Percentiles rank a stretch among this genome's conserved stretches.
Conservation (phyloP, 2,888 invertebrate species). For the Anagyrus pseudococci region DNA sequence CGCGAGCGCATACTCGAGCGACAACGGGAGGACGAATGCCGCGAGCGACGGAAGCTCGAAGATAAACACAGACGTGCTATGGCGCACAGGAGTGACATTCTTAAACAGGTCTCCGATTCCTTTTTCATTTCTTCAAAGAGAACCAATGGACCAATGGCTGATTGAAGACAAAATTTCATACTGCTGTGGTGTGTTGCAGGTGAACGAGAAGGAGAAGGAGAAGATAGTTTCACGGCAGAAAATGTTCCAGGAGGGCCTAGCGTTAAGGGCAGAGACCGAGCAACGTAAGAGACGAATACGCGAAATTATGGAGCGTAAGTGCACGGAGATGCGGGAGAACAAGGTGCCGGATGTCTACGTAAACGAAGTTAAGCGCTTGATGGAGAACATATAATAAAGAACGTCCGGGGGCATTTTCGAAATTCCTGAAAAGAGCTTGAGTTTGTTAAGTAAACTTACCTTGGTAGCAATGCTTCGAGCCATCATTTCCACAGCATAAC, state of each 20-base stretch:
- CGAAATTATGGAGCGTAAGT: constrained; percentile 66
- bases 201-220: constrained; percentile 74
- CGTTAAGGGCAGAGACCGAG: constrained; percentile 69
- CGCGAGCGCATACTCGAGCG: constrained; percentile 67
- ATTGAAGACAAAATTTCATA: not conserved
- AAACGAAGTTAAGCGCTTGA: constrained; percentile 60
- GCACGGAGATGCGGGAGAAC: constrained; percentile 67
- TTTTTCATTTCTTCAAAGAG: too few species aligned
- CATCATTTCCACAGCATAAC: constrained; percentile 79
- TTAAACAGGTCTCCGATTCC: constrained; percentile 65
- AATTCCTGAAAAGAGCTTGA: not conserved
- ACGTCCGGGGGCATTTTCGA: not conserved
- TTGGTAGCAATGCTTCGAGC: not conserved
- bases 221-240: constrained; percentile 69
- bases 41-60: constrained; percentile 63
- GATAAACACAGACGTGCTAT: constrained; percentile 61
- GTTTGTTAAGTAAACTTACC: too few species aligned
- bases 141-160: not conserved
- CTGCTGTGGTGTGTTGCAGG: constrained; percentile 44
- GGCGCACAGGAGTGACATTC: constrained; percentile 69
- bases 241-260: constrained; percentile 72
- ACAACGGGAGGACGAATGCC: constrained; percentile 65
- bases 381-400: constrained; percentile 49
- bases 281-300: constrained; percentile 65
- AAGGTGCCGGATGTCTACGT: constrained; percentile 68